These are phyloP conservation scores for Sus scrofa DNA, from an alignment of 2,113 vertebrate genomes.

Conservation along the genomic window DNA sequence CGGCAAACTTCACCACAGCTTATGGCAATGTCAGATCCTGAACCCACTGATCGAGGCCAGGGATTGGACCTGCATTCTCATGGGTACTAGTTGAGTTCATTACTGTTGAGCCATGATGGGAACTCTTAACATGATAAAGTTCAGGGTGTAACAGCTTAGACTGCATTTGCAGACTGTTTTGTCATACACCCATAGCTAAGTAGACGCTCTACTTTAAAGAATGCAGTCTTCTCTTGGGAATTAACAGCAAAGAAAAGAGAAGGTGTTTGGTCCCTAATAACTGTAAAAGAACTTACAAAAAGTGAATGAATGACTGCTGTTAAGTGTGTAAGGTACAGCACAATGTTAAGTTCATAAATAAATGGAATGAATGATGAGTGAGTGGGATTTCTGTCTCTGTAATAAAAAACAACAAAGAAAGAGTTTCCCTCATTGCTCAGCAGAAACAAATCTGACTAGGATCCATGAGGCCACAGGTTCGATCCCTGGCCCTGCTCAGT, in stretches of 20 bases:
- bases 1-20: too few relatives aligned
- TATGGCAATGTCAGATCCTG: too few relatives aligned
- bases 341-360: neutral
- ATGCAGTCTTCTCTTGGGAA: neutral
- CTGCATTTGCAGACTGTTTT: constrained; percentile 63
- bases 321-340: neutral
- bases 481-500: too few relatives aligned
- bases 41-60: too few relatives aligned
- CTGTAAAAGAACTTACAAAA: neutral
- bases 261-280: neutral
- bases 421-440: too few relatives aligned
- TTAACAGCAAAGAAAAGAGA: constrained; percentile 40
- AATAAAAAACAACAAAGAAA: neutral
- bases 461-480: too few relatives aligned
- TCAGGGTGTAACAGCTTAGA: constrained; percentile 2
- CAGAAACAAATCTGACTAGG: too few relatives aligned
- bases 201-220: constrained; percentile 31
- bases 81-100: too few relatives aligned
- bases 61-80: too few relatives aligned
- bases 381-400: neutral
- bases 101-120: too few relatives aligned
- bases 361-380: neutral
- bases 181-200: neutral
- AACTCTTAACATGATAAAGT: neutral
- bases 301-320: neutral